A percentile compares a stretch with the other conserved stretches of the same genome.
These are phyloP conservation scores for Cantharis flavilabris DNA, from an alignment of 2,888 invertebrate species.

Conservation along the genomic window DNA sequence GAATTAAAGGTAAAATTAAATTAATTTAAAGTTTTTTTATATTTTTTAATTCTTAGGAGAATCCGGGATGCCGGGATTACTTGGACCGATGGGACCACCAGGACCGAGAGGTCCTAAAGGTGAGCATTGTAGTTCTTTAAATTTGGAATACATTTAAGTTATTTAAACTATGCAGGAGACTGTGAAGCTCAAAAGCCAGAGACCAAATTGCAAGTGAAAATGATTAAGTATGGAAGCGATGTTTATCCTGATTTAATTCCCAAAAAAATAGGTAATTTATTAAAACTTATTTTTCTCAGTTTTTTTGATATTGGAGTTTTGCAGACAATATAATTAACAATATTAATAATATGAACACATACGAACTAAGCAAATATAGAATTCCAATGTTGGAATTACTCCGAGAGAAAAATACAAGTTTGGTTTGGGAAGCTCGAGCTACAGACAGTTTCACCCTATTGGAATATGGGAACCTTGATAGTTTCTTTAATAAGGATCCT, in stretches of 20 bases:
- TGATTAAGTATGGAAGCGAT: not conserved
- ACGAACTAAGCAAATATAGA: not conserved
- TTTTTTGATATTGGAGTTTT: not conserved
- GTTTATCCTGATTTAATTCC: not conserved
- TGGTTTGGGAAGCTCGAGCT: not conserved
- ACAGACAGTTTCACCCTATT: not conserved
- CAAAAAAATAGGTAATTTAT: not conserved
- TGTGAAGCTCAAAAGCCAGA: not conserved
- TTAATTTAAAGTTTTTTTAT: too few species aligned
- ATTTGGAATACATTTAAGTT: not conserved
- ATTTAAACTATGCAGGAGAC: not conserved
- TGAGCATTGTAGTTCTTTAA: not conserved
- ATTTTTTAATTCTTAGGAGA: not conserved
- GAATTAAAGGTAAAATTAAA: too few species aligned
- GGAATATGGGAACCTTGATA: constrained; percentile 52
- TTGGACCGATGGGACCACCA: not conserved
- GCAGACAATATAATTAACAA: not conserved
- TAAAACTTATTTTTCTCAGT: not conserved
- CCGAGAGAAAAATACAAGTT: not conserved
- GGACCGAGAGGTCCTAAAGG: not conserved
- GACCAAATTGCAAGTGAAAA: not conserved
- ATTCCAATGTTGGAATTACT: not conserved
- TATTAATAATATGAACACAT: not conserved
- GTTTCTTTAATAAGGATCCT: constrained; percentile 65
- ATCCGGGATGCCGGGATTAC: not conserved